phyloP scores from a whole-genome alignment of 2,797 vertebrate genomes.

The Acipenser transmontanus region DNA sequence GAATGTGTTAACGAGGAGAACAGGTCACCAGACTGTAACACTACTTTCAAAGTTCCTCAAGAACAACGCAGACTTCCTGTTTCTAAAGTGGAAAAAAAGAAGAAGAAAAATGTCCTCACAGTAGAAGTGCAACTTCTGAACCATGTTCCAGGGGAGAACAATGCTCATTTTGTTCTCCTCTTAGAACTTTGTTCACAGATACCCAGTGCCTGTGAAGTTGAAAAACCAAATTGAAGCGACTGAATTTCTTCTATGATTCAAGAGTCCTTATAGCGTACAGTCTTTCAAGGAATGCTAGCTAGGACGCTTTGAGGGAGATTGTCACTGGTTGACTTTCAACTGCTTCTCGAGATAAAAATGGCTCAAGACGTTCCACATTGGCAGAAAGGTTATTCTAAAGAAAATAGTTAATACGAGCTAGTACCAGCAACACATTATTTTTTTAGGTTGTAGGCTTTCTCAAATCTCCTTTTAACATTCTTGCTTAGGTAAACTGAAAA shows the following conservation, averaged over 20 bases:
- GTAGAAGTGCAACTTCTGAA: slow-evolving; percentile 75
- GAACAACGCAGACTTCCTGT: slow-evolving; percentile 81
- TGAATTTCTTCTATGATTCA: not conserved
- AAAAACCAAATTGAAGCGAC: not conserved
- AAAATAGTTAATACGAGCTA: slow-evolving; percentile 4
- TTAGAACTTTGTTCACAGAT: slow-evolving; percentile 3
- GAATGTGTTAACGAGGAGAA: slow-evolving; percentile 97
- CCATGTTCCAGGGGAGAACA: slow-evolving; percentile 66
- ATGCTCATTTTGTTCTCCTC: slow-evolving; percentile 63
- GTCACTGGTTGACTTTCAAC: not conserved
- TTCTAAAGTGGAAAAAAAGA: slow-evolving; percentile 59
- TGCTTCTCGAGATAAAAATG: slow-evolving; percentile 8
- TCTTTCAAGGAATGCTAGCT: slow-evolving; percentile 1
- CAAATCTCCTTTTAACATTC: too few species aligned
- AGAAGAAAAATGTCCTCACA: slow-evolving; percentile 63
- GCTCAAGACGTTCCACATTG: not conserved
- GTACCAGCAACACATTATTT: too few species aligned
- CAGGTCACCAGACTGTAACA: slow-evolving; percentile 79
- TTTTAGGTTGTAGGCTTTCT: too few species aligned
- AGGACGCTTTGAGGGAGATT: not conserved
- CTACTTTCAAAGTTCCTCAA: slow-evolving; percentile 76
- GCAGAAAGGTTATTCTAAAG: not conserved
- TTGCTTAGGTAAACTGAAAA: too few species aligned
- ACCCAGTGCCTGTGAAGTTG: not conserved
- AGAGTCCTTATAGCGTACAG: slow-evolving; percentile 1